phyloP scores from a whole-genome alignment of 1,140 invertebrate genomes.

The Cotesia typhae region DNA sequence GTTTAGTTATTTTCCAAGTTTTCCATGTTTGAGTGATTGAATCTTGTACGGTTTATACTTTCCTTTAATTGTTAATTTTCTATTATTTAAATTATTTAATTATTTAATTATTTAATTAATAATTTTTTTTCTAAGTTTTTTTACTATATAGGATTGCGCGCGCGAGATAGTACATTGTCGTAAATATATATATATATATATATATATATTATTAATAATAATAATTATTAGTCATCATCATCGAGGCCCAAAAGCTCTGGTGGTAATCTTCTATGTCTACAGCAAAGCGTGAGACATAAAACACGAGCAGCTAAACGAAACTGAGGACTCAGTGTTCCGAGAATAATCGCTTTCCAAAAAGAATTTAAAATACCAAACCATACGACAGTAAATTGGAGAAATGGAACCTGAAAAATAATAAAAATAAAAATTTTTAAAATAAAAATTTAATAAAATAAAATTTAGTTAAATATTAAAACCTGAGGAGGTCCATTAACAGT shows the following conservation, averaged over 20 bases:
- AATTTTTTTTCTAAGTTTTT: too few species aligned
- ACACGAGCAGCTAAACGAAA: slow-evolving; percentile 87
- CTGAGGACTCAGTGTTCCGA: slow-evolving; percentile 86
- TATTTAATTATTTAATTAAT: too few species aligned
- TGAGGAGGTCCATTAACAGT: slow-evolving; percentile 64
- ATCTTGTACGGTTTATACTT: too few species aligned
- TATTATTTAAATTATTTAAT: too few species aligned
- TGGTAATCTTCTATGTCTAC: slow-evolving; percentile 79
- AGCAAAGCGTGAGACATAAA: slow-evolving; percentile 89
- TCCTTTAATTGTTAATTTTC: too few species aligned
- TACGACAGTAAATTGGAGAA: slow-evolving; percentile 89
- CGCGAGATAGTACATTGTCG: slow-evolving; percentile 31
- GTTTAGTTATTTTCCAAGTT: too few species aligned
- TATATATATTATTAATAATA: slow-evolving; percentile 32
- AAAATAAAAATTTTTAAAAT: slow-evolving; percentile 13
- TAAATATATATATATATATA: too few species aligned
- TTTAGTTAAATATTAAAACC: slow-evolving; percentile 40
- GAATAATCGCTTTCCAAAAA: slow-evolving; percentile 92
- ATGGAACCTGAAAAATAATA: slow-evolving; percentile 73
- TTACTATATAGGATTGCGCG: slow-evolving; percentile 6
- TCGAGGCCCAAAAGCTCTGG: slow-evolving; percentile 84
- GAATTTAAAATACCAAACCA: slow-evolving; percentile 95
- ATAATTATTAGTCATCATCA: slow-evolving; percentile 75
- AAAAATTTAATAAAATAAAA: not conserved
- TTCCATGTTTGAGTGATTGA: too few species aligned